phyloP scores from a whole-genome alignment of 2,797 vertebrate genomes.

The Anas bernieri region DNA sequence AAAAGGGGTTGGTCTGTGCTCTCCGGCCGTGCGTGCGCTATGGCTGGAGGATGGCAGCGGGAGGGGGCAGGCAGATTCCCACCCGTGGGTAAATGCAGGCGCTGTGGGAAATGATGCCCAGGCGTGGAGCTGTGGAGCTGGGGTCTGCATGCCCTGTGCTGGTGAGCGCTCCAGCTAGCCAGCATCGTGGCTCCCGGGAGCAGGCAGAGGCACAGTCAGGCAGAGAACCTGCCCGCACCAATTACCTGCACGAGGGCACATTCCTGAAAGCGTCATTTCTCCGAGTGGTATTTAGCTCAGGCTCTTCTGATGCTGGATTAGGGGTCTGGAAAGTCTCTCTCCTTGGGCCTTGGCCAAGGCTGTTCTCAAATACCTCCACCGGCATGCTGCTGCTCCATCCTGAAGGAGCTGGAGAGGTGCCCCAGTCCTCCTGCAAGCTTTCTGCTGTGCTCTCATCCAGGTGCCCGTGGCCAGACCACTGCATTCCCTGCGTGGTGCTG shows the following conservation, averaged over 20 bases:
- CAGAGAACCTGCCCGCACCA: not conserved
- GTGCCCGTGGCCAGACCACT: not conserved
- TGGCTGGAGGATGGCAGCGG: not conserved
- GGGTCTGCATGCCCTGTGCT: too few relatives aligned
- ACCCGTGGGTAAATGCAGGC: not conserved
- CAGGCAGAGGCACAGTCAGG: not conserved
- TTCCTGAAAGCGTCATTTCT: slow-evolving; percentile 8
- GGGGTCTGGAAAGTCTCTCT: slow-evolving; percentile 53
- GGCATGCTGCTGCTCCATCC: not conserved
- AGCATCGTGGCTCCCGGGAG: not conserved
- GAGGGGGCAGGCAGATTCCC: not conserved
- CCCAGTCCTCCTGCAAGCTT: not conserved
- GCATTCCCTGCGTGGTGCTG: not conserved
- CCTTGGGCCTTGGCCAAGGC: slow-evolving; percentile 38
- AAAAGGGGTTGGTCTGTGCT: not conserved
- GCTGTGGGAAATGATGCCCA: not conserved
- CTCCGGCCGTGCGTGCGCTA: fast-evolving
- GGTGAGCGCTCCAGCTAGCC: not conserved
- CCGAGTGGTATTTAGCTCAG: slow-evolving; percentile 9
- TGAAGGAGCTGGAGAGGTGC: slow-evolving; percentile 8
- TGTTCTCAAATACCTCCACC: slow-evolving; percentile 39
- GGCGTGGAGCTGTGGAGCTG: not conserved
- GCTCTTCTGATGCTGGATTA: slow-evolving; percentile 50
- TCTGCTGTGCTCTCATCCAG: not conserved
- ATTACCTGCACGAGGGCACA: slow-evolving; percentile 4